Base-by-base conservation (phyloP, 2,888 invertebrate genomes). In the Pandemis cinnamomeana region DNA sequence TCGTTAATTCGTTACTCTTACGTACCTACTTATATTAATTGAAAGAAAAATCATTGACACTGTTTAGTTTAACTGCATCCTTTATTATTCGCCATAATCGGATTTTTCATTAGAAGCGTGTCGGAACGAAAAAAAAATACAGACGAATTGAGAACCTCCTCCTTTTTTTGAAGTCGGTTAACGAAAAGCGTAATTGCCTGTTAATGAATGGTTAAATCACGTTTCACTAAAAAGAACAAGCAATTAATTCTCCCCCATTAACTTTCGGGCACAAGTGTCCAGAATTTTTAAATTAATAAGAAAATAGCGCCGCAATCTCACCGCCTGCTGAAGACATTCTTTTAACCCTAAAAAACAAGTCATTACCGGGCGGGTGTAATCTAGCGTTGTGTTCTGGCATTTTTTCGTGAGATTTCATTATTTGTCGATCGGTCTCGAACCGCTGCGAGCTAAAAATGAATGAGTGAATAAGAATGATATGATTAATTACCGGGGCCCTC, bases 301-400 rank as follows among this genome's bases (percentile, higher is more conserved):
- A 89, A 86, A 84, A 72, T 73, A 72, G 86, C 82, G 80, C 83
- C 82, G 83, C 82, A 77, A 81, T 78, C 83, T 83, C 86, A 86
- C 86, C 89, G 91, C 89, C 93, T 93, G 93, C 83, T 81, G 82
- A 89, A 89, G 93, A 93, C 93, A 91, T 89, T 90, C 92, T 88
- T 92, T 89, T 91, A 92, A 93, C 92, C 91, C 91, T 92, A 90
- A 92, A 93, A 93, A 94, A 93, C 94, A 94, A 94, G 93, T 93
- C 93, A 94, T 94, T 94, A 94, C 87, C 90, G 89, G 86, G 88
- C 90, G 89, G 86, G 92, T 90, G 90, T 88, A 92, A 89, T 90
- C 91, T 90, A 89, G 90, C 92, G 87, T 88, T 86, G 84, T 87
- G 84, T 86, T 91, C 87, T 85, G 86, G 82, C 85, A 87, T 90